Evolutionary conservation across 2,888 invertebrate genomes (phyloP), one percentile per base, ranked within the genome.

Genomic region (Hofmannophila pseudospretella): DNA sequence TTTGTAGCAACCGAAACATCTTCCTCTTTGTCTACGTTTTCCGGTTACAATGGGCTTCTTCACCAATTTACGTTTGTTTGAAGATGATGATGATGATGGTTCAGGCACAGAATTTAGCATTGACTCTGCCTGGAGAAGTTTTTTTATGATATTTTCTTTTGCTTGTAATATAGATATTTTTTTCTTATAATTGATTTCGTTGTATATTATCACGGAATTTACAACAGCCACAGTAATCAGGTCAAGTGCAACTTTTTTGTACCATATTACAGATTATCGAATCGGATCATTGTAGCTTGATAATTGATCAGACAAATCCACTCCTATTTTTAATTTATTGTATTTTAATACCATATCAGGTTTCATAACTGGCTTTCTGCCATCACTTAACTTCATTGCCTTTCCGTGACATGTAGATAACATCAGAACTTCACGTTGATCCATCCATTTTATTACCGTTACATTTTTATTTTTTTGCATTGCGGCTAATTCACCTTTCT

Each of bases 361-460:
- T 9, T 46, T 47, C 40, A 47, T 32, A 7, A 32, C 33, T 32
- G 32, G 37, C 23, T 32, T 33, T 14, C 12, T 32, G 35, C 40
- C 40, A 36, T 28, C 34, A 19, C 32, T 38, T 36, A 42, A 34
- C 4, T 28, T 30, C 44, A 47, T 42, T 28, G 22, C 31, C 7
- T 44, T 26, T 25, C 31, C 32, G 31, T 44, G 47, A n/a, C 34
- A 36, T 28, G 37, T 40, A 10, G 22, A 32, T 32, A 35, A 27
- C 41, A 51, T 40, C 13, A 41, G 34, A 0, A 48, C 51, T 30
- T 51, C 45, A 10, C 47, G 27, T 39, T 43, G 39, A 39, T 49
- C 49, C 16, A 40, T 38, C 50, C 49, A 47, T 41, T 49, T 52
- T 37, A 52, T 22, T 23, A 45, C 37, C 16, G 50, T 49, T 14